Conservation (phyloP, 2,888 invertebrate species). For the Diploptera punctata region DNA sequence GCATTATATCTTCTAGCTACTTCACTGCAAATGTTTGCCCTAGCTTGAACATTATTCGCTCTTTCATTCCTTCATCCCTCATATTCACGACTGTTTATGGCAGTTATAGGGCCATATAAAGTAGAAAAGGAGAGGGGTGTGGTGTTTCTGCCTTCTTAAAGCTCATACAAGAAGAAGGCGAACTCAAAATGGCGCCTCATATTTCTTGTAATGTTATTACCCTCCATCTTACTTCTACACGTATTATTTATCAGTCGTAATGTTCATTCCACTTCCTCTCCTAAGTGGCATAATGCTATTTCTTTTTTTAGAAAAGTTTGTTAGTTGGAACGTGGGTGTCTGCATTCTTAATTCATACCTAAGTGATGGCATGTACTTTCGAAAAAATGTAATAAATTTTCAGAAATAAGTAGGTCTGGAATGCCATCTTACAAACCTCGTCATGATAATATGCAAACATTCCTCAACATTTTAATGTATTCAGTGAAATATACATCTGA, state of each 20-base stretch:
- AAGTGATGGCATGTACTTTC: too few species aligned
- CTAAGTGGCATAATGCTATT: conserved; percentile 21
- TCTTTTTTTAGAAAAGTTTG: not conserved
- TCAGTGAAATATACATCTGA: too few species aligned
- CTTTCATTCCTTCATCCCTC: conserved; percentile 1
- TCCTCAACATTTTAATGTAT: too few species aligned
- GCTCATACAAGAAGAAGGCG: conserved; percentile 4
- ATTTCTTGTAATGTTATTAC: conserved; percentile 27
- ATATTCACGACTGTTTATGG: conserved; percentile 24
- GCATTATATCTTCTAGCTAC: not conserved
- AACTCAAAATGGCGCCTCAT: conserved; percentile 20
- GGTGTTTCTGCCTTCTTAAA: not conserved
- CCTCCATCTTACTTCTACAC: conserved; percentile 20
- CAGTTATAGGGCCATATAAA: conserved; percentile 23
- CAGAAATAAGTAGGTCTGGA: too few species aligned
- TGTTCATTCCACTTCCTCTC: not conserved
- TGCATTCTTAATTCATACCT: too few species aligned
- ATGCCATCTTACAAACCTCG: too few species aligned
- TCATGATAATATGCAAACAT: too few species aligned
- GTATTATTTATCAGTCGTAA: conserved; percentile 24
- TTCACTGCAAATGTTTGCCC: not conserved
- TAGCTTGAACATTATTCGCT: not conserved
- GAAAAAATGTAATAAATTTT: too few species aligned
- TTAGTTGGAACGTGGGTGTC: not conserved
- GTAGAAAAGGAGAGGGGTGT: not conserved